Conservation (phyloP, 2,888 invertebrate genomes). For the Hypolimnas misippus region DNA sequence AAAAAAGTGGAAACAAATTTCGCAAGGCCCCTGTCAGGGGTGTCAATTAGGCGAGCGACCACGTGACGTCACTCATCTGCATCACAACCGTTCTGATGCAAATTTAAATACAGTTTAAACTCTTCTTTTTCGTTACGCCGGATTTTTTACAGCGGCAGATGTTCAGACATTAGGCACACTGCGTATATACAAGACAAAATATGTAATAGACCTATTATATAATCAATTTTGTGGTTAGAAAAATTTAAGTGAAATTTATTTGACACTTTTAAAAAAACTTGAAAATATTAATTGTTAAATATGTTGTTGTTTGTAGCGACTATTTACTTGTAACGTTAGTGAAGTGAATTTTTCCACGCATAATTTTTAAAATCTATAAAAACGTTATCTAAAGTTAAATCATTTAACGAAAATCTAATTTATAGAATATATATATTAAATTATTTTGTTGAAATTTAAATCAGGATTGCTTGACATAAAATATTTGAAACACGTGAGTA, state of each 20-base stretch:
- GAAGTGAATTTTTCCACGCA: no score
- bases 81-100: conserved; percentile 66
- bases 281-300: no score
- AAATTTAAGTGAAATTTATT: background rate
- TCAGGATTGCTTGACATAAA: conserved; percentile 36
- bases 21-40: conserved; percentile 42
- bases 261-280: no score
- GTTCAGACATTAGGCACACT: conserved; percentile 19
- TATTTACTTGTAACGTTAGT: no score
- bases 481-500: conserved; percentile 46
- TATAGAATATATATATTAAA: background rate
- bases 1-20: conserved; percentile 22
- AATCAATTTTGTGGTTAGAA: no score
- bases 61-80: conserved; percentile 79
- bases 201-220: background rate
- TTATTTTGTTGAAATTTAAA: conserved; percentile 32
- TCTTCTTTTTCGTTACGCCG: conserved; percentile 59
- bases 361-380: no score
- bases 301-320: no score
- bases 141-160: conserved; percentile 59
- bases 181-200: conserved; percentile 13
- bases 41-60: conserved; percentile 60
- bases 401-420: background rate
- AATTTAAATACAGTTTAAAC: conserved; percentile 73
- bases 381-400: background rate